Base-by-base conservation (phyloP, 2,888 invertebrate species). In the Rhabditoides inermis region DNA sequence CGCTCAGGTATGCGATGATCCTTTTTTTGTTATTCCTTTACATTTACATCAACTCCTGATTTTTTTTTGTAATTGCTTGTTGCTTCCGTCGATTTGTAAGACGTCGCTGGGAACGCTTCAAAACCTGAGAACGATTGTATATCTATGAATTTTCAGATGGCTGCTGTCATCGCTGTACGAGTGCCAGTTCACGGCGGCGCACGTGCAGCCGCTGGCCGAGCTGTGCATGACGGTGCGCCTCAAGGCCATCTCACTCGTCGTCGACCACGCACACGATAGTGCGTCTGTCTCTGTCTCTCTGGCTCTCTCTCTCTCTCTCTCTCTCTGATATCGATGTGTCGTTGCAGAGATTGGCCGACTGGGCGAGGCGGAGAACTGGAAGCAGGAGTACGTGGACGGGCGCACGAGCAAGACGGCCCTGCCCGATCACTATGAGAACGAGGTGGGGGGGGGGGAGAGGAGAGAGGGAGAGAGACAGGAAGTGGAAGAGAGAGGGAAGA, bases 401-500 rank as follows among this genome's bases (percentile, higher is more conserved):
- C 57, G 63, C 25, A 52, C 51, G 26, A 54, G 67, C n/a, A 72
- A 73, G 35, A 77, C 75, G 1, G 51, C 58, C 10, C 55, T 76
- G 27, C 76, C 76, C 0, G 75, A 76, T 50, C 59, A 71, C 26
- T 75, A 64, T 49, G 74, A 75, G 45, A 69, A 69, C 42, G 70
- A 73, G 63, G 70, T 69, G 41, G n/a, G n/a, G n/a, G n/a, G n/a
- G n/a, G n/a, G n/a, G n/a, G n/a, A n/a, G n/a, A n/a, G n/a, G n/a
- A 15, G 15, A 32, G 15, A 32, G 32, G 32, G 7, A 32, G 7
- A 32, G 32, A 32, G 15, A 10, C 7, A 15, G 15, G 7, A 7
- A 7, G 32, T 32, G 7, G 15, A 15, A 32, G 7, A 10, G 32
- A n/a, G n/a, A n/a, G n/a, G n/a, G n/a, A n/a, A n/a, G n/a, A n/a